Evolutionary conservation across 2,888 invertebrate species (phyloP), one percentile per base, ranked within the genome.

Genomic region (Tipula confusa): DNA sequence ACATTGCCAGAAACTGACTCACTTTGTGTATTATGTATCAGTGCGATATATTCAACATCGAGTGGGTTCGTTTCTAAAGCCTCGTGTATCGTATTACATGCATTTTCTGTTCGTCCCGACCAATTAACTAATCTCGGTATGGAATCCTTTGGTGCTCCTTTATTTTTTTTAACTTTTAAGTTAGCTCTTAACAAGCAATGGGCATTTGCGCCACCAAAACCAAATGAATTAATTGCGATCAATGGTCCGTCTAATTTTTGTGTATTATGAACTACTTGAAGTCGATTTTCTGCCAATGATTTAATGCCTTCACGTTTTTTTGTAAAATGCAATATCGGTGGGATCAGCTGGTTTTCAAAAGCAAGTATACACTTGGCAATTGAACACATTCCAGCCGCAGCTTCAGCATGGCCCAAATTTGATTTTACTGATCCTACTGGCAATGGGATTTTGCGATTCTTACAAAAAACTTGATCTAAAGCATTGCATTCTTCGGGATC

Each of bases 321-420:
- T 0, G 90, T 89, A 89, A 91, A 97, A 89, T 98, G 93, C 9
- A 98, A 91, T 88, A 98, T 98, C 1, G 97, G 96, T 0, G 98
- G 95, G 82, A 98, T 93, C 29, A 91, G 89, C 0, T 95, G 94
- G 2, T 92, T 93, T 87, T 96, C 95, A 91, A 97, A 96, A 0
- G 95, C 94, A 83, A 97, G 92, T 82, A 96, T 87, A 85, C 93
- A 95, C 91, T 97, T 97, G 0, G 95, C 93, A 84, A 97, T 88
- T 0, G 96, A 95, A 86, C 96, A 95, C 0, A 97, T 90, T 7
- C 97, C 95, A 4, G 96, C 95, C 0, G 93, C 93, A 0, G 97
- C 95, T 88, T 98, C 98, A 0, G 96, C 92, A 89, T 98, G 98
- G 0, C 98, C 98, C 88, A 98, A 92, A 89, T 98, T 98, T 0